Percentiles rank a stretch among this genome's conserved stretches.
Conservation (phyloP, 2,888 invertebrate genomes). For the Andrena bicolor region DNA sequence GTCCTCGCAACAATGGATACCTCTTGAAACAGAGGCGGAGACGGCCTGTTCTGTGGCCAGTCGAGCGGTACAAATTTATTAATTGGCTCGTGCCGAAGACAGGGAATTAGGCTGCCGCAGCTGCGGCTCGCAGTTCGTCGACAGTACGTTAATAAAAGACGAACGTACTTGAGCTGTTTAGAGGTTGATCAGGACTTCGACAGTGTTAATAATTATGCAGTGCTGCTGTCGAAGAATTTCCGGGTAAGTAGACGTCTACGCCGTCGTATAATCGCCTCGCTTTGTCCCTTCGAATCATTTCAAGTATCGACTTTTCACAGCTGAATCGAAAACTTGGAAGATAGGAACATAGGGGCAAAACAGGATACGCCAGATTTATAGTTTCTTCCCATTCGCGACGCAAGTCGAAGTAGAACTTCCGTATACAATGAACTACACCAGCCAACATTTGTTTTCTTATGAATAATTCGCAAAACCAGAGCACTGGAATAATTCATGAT, state of each 20-base stretch:
- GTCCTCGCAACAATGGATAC: slow-evolving; percentile 76
- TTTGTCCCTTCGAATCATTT: no score
- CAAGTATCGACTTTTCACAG: no score
- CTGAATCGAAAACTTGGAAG: not conserved
- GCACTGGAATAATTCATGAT: slow-evolving; percentile 59
- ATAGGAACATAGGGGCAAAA: not conserved
- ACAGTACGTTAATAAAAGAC: slow-evolving; percentile 40
- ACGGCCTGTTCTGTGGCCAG: slow-evolving; percentile 68
- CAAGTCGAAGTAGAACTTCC: slow-evolving; percentile 21
- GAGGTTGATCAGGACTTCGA: slow-evolving; percentile 40
- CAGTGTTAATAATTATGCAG: slow-evolving; percentile 32
- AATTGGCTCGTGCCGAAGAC: slow-evolving; percentile 74
- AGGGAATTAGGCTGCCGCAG: slow-evolving; percentile 61
- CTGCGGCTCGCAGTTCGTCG: slow-evolving; percentile 16
- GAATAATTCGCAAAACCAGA: slow-evolving; percentile 56
- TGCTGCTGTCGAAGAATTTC: not conserved
- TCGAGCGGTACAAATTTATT: slow-evolving; percentile 80
- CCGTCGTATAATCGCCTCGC: no score
- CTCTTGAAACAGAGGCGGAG: slow-evolving; percentile 75
- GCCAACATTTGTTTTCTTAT: slow-evolving; percentile 55
- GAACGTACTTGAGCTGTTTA: slow-evolving; percentile 40
- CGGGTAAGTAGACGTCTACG: not conserved
- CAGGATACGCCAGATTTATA: slow-evolving; percentile 39
- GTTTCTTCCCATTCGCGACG: slow-evolving; percentile 19
- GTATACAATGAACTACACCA: slow-evolving; percentile 20